Percentiles rank a stretch among this genome's conserved stretches.
Evolutionary conservation across 2,113 vertebrate species (phyloP).

Genomic region (Sisor rabdophorus): DNA sequence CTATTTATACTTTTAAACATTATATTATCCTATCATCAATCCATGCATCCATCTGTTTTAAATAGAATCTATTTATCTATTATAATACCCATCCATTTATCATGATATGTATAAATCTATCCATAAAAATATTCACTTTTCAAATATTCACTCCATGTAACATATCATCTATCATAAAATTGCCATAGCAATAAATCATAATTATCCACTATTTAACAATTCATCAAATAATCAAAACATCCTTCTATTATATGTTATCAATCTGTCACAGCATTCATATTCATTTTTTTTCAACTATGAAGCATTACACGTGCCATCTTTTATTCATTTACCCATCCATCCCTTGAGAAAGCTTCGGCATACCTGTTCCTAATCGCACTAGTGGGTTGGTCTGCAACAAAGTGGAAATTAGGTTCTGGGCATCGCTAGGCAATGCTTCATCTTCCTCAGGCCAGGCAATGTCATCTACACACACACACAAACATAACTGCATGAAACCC

Average conservation of each 20-base stretch:
- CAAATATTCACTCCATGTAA: not conserved
- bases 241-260: not conserved
- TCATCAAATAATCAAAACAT: not conserved
- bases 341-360: not conserved
- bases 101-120: not conserved
- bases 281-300: not conserved
- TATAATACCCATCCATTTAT: not conserved
- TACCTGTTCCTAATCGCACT: conserved; percentile 82
- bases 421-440: conserved; percentile 80
- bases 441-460: conserved; percentile 89
- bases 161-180: not conserved
- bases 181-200: too few species aligned
- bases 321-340: not conserved
- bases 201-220: not conserved
- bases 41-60: not conserved
- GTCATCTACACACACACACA: conserved; percentile 69
- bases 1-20: not conserved
- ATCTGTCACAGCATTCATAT: not conserved
- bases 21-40: not conserved
- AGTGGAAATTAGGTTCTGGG: conserved; percentile 82
- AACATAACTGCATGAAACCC: conserved; percentile 10
- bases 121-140: not conserved
- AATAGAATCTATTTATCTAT: not conserved
- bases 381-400: conserved; percentile 87
- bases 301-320: not conserved